Base-by-base conservation (phyloP, 1,140 invertebrate genomes). In the Cheumatopsyche charites region DNA sequence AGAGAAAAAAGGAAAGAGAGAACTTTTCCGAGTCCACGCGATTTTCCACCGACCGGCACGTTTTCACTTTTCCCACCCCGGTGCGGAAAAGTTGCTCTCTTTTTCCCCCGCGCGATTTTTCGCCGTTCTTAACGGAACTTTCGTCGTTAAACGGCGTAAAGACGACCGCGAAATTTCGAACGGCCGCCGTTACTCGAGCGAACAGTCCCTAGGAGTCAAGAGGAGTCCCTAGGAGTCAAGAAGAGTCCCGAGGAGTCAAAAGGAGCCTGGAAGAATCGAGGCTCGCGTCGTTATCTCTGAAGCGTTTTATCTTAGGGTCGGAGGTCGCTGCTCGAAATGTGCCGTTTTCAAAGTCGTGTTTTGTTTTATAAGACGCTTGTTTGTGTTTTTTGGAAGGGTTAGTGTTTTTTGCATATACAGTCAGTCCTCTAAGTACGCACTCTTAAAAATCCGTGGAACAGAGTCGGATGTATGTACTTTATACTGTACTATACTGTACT, bases 81-180 rank as follows among this genome's bases (percentile, higher is more conserved):
- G 19, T 36, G 19, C 23, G 21, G 19, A 58, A 58, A 58, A 58
- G 55, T 58, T 58, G 13, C 19, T 9, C 23, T 58, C 25, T 58
- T 58, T 7, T 26, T 58, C 55, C 23, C 19, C 49, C 17, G 13
- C 49, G 1, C 42, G 52, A n/a, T 63, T 63, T 63, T 63, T 42
- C 62, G 29, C 29, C 29, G 29, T 3, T 49, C 17, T 21, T 66
- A 12, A 23, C 17, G 12, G 47, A 66, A 66, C n/a, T 66, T 66
- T 66, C 21, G 19, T 47, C 42, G 63, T 66, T 66, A 66, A 47
- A 66, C 45, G 62, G 15, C 19, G 36, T 19, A 12, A 43, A 43
- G 17, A 41, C 62, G n/a, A 43, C 45, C n/a, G 19, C 13, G 15
- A 58, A 58, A 58, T 23, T 36, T 36, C 9, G 9, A 36, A 36